Evolutionary conservation across 2,113 vertebrate genomes (phyloP), one percentile per base, ranked within the genome.

Genomic region (Salvelinus namaycush): DNA sequence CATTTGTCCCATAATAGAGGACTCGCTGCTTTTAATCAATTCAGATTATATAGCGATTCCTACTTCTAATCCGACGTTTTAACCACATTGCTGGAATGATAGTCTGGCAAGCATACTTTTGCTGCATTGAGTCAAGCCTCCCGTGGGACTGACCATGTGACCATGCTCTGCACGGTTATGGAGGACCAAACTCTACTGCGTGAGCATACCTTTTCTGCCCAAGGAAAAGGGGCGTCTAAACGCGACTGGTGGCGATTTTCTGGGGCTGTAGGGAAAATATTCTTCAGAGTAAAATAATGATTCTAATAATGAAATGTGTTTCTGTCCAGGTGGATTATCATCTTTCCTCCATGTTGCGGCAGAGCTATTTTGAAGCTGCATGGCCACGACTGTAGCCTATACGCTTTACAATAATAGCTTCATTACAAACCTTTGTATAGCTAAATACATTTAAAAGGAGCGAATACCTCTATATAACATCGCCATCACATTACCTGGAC

Each of bases 41-140:
- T 54, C 51, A 54, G 16, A 54, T 18, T 54, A 18, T 54, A 54
- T 18, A 54, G 13, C 13, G 51, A 54, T 54, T 54, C 9, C 9
- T 12, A 18, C 4, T 54, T 44, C 9, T 11, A 44, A 44, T 44
- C 51, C 12, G 16, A 54, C 16, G 51, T 54, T 22, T 20, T 31
- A 31, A 27, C 66, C 29, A 16, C 27, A 27, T 68, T 18, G 67
- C 67, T 88, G 87, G 81, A 73, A 76, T 81, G 85, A 72, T 81
- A 85, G 68, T 86, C 5, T 13, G 69, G 69, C 48, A 24, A 66
- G 88, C 86, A 85, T 82, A 84, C 84, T 90, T 89, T 91, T 93
- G 91, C 91, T 93, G 93, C 93, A 93, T 87, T 91, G 91, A 90
- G 79, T 90, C 91, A 85, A 79, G 82, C 76, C 85, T 88, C 88